Evolutionary conservation across 2,113 vertebrate species (phyloP).

Genomic region (Austrofundulus limnaeus): DNA sequence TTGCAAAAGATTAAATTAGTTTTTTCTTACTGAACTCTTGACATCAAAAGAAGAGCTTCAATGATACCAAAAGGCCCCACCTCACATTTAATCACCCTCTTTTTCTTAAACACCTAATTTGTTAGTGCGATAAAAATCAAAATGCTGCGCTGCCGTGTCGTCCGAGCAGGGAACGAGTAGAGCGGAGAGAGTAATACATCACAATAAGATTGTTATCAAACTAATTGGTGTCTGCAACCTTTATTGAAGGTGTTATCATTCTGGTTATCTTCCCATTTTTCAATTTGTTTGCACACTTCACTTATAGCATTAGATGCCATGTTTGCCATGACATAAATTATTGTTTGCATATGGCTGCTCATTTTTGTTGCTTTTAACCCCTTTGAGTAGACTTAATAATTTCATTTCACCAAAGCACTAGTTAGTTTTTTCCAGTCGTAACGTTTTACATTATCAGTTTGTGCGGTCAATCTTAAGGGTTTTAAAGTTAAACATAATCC

Average conservation of each 20-base stretch:
- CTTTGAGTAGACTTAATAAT: conserved; percentile 6
- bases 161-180: not conserved
- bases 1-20: conserved; percentile 8
- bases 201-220: conserved; percentile 23
- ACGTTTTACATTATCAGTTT: conserved; percentile 53
- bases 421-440: conserved; percentile 16
- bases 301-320: conserved; percentile 8
- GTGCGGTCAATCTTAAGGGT: conserved; percentile 58
- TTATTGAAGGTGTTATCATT: conserved; percentile 3
- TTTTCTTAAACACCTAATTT: not conserved
- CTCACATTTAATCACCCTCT: not conserved
- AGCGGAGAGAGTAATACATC: conserved; percentile 15
- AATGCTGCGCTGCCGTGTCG: not conserved
- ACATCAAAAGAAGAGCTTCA: not conserved
- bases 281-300: conserved; percentile 23
- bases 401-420: conserved; percentile 43
- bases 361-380: conserved; percentile 3
- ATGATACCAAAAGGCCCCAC: not conserved
- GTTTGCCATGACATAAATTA: conserved; percentile 9
- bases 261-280: conserved; percentile 13
- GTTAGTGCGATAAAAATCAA: not conserved
- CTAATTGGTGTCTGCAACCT: conserved; percentile 25
- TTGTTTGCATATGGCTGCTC: conserved; percentile 6
- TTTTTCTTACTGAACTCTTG: not conserved
- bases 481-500: conserved; percentile 64